These are phyloP conservation scores for Matsumyia berberina DNA, from an alignment of 2,888 invertebrate genomes.

Conservation along the genomic window DNA sequence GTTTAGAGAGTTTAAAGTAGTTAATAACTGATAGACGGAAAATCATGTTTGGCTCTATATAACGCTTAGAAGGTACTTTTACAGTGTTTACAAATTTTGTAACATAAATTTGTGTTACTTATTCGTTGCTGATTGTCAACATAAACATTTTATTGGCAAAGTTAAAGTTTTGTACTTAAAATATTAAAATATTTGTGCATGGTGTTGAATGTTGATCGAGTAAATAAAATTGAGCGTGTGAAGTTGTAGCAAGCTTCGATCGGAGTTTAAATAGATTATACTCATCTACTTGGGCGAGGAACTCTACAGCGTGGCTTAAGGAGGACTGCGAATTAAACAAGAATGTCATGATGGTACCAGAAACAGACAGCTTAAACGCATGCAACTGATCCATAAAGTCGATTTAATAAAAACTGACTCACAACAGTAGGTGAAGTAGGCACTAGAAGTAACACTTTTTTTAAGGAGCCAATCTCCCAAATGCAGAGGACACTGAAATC, in stretches of 20 bases:
- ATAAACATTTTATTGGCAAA: slow-evolving; percentile 57
- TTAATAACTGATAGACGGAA: slow-evolving; percentile 61
- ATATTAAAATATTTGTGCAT: slow-evolving; percentile 14
- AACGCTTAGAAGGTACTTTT: slow-evolving; percentile 56
- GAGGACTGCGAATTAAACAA: too few relatives aligned
- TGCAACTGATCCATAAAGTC: too few relatives aligned
- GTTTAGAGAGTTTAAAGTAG: slow-evolving; percentile 16
- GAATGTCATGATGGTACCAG: too few relatives aligned
- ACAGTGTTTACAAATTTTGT: slow-evolving; percentile 31
- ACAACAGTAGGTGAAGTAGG: too few relatives aligned
- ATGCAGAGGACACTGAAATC: too few relatives aligned
- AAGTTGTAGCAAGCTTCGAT: not conserved
- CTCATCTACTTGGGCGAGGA: too few relatives aligned
- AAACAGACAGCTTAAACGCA: too few relatives aligned
- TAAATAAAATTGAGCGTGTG: not conserved
- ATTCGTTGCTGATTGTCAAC: slow-evolving; percentile 76
- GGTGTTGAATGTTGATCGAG: not conserved
- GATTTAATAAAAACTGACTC: too few relatives aligned
- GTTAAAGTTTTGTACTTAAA: slow-evolving; percentile 48
- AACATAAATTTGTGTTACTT: slow-evolving; percentile 30
- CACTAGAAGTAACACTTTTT: too few relatives aligned
- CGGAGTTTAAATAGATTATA: not conserved
- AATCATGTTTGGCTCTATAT: slow-evolving; percentile 56
- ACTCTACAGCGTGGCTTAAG: too few relatives aligned
- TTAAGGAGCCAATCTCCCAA: too few relatives aligned